Evolutionary conservation across 1,140 invertebrate genomes (phyloP).

Genomic region (Aphidius ervi): DNA sequence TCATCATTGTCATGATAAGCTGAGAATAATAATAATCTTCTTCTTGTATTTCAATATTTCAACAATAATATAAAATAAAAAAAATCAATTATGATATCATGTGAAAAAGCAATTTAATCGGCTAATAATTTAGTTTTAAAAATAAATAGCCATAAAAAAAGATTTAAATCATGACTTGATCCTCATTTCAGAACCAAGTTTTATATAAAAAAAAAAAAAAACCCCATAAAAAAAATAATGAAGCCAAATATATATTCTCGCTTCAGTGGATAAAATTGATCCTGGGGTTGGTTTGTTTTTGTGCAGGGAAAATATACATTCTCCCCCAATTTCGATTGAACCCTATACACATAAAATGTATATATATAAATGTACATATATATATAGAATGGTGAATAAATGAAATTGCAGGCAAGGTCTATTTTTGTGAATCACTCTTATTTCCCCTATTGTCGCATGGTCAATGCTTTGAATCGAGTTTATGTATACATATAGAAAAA

Average conservation of each 20-base stretch:
- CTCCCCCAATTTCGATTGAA: not conserved
- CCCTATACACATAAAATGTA: conserved; percentile 26
- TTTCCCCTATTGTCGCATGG: conserved; percentile 10
- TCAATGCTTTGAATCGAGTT: conserved; percentile 23
- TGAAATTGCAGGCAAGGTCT: too few relatives aligned
- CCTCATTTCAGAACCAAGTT: not conserved
- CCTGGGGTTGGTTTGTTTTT: conserved; percentile 6
- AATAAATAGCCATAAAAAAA: too few relatives aligned
- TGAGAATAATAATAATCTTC: too few relatives aligned
- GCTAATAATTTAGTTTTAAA: conserved; percentile 7
- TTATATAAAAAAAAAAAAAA: not conserved
- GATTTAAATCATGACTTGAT: not conserved
- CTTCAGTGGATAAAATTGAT: conserved; percentile 3
- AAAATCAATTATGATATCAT: conserved; percentile 2
- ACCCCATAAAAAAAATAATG: not conserved
- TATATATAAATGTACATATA: conserved; percentile 15
- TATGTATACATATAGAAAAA: conserved; percentile 11
- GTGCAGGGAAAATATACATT: too few relatives aligned
- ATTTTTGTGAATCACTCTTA: conserved; percentile 28
- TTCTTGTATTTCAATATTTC: not conserved
- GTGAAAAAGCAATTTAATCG: not conserved
- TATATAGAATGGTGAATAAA: too few relatives aligned
- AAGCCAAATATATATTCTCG: conserved; percentile 11
- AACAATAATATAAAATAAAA: conserved; percentile 1
- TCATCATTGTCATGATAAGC: too few relatives aligned